Conservation (phyloP, 2,888 invertebrate species). For the Pristionchus entomophagus region DNA sequence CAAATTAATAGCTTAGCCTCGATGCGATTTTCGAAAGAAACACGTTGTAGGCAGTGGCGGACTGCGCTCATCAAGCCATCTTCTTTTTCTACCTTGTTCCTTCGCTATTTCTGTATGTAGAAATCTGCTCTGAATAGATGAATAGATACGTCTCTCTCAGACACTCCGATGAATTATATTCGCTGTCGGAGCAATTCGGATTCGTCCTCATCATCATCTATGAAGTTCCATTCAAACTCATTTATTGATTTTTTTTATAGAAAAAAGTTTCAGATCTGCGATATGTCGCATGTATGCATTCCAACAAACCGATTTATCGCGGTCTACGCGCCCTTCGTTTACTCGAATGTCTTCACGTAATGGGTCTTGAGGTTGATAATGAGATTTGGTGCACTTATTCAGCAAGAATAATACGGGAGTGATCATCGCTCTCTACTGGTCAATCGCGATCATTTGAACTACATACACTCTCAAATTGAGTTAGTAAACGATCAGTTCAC, state of each 20-base stretch:
- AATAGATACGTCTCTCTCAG: too few relatives aligned
- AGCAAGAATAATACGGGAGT: not conserved
- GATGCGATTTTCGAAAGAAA: too few relatives aligned
- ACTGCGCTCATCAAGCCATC: constrained; percentile 30
- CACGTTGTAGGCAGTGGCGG: constrained; percentile 14
- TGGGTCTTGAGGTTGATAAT: too few relatives aligned
- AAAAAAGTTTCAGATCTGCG: too few relatives aligned
- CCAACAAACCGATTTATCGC: constrained; percentile 53
- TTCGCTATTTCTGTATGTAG: constrained; percentile 23
- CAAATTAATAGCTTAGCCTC: too few relatives aligned
- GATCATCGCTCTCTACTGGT: not conserved
- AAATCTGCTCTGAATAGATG: too few relatives aligned
- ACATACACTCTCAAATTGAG: constrained; percentile 33
- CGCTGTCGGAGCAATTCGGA: not conserved
- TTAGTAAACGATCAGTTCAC: not conserved
- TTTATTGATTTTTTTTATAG: too few relatives aligned
- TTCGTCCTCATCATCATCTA: constrained; percentile 28
- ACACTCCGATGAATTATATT: not conserved
- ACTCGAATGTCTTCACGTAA: constrained; percentile 37
- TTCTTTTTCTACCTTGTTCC: constrained; percentile 24
- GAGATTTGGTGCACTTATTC: too few relatives aligned
- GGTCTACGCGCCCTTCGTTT: constrained; percentile 50
- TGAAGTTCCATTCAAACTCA: not conserved
- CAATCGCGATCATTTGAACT: not conserved
- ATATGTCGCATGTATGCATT: constrained; percentile 52